Percentiles rank a stretch among this genome's conserved stretches.
Evolutionary conservation across 2,888 invertebrate species (phyloP).

Genomic region (Nemoura dubitans): DNA sequence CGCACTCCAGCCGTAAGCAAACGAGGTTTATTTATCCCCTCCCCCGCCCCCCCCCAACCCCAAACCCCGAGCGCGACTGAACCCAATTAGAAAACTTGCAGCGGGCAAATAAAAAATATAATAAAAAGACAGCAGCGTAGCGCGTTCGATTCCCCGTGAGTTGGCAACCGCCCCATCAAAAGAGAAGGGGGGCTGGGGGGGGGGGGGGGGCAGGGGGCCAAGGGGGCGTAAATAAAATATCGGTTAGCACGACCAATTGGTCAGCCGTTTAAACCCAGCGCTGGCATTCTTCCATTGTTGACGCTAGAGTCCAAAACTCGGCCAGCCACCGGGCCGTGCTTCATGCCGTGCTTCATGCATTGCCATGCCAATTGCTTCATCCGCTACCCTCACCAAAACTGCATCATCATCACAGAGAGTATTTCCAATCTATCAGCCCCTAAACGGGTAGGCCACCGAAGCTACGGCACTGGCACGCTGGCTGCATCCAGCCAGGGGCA

Average conservation of each 20-base stretch:
- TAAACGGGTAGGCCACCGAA: neutral
- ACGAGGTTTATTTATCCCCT: slow-evolving; percentile 7
- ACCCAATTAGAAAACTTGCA: slow-evolving; percentile 28
- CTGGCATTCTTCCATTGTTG: neutral
- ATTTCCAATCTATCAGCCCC: neutral
- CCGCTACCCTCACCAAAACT: neutral
- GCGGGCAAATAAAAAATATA: slow-evolving; percentile 16
- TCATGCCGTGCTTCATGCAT: too few species aligned
- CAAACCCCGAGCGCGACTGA: neutral
- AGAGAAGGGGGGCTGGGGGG: too few species aligned
- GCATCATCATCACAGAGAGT: too few species aligned
- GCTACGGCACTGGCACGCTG: neutral
- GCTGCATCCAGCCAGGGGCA: too few species aligned
- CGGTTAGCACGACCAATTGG: neutral
- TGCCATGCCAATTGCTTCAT: too few species aligned
- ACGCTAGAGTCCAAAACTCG: neutral
- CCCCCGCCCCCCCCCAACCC: too few species aligned
- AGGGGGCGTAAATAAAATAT: neutral
- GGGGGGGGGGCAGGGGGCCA: neutral
- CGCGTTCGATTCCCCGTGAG: neutral
- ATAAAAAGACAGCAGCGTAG: too few species aligned
- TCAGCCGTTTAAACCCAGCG: neutral
- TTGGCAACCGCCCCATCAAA: neutral
- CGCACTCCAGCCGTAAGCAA: neutral
- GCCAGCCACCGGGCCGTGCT: neutral